These are phyloP conservation scores for Acridotheres tristis DNA, from an alignment of 2,797 vertebrate species.

Conservation along the genomic window DNA sequence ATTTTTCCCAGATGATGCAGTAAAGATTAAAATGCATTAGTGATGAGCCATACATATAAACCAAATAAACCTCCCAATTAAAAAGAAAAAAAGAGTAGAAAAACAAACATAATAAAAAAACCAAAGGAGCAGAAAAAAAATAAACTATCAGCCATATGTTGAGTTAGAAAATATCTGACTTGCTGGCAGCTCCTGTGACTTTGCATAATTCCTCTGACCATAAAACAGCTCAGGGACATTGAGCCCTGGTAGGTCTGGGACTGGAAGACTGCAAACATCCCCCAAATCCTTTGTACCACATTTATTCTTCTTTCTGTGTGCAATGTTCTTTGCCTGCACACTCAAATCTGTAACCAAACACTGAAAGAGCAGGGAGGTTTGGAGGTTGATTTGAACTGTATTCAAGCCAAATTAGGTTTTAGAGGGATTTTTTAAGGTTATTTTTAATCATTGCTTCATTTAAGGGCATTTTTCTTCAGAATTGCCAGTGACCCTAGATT, in stretches of 20 bases:
- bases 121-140: background rate
- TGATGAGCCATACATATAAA: background rate
- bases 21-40: conserved; percentile 54
- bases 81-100: conserved; percentile 30
- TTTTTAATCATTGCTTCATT: background rate
- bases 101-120: conserved; percentile 51
- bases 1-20: conserved; percentile 50
- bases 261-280: background rate
- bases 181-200: background rate
- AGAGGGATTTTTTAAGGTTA: background rate
- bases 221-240: background rate
- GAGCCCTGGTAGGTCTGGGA: background rate
- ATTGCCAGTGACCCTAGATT: background rate
- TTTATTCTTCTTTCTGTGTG: background rate
- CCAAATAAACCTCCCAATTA: conserved; percentile 29
- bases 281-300: background rate
- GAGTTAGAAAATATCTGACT: background rate
- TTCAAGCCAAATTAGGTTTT: background rate
- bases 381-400: background rate
- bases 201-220: background rate
- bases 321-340: background rate
- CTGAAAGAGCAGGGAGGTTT: background rate
- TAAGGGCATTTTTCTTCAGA: background rate
- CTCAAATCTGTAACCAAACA: background rate
- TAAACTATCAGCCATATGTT: background rate